phyloP scores from a whole-genome alignment of 1,140 invertebrate genomes.

The Penaeus vannamei region DNA sequence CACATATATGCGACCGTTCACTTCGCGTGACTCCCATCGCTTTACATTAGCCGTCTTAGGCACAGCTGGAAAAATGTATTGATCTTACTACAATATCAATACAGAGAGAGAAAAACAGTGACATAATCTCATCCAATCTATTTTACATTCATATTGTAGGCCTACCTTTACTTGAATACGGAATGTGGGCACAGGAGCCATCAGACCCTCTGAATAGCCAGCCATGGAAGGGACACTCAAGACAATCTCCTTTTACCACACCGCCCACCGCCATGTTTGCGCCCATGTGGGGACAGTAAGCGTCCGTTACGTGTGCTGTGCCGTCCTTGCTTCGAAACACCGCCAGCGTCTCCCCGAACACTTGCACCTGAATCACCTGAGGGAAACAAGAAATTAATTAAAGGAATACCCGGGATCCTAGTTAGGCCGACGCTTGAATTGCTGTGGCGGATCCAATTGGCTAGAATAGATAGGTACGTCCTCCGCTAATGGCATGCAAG shows the following conservation, averaged over 20 bases:
- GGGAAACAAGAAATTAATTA: background rate
- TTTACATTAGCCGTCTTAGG: slow-evolving; percentile 74
- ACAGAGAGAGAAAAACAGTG: background rate
- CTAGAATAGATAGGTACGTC: too few relatives aligned
- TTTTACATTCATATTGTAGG: too few relatives aligned
- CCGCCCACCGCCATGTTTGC: slow-evolving; percentile 88
- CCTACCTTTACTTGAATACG: slow-evolving; percentile 77
- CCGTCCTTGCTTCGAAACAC: slow-evolving; percentile 80
- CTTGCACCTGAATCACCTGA: slow-evolving; percentile 52
- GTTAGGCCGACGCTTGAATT: too few relatives aligned
- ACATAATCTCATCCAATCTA: too few relatives aligned
- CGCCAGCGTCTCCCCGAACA: slow-evolving; percentile 74
- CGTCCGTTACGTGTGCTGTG: slow-evolving; percentile 81
- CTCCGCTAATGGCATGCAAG: too few relatives aligned
- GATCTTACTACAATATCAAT: background rate
- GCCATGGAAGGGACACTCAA: slow-evolving; percentile 91
- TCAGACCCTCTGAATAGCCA: slow-evolving; percentile 84
- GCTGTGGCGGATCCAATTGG: too few relatives aligned
- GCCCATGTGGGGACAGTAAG: slow-evolving; percentile 91
- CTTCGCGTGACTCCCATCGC: slow-evolving; percentile 79
- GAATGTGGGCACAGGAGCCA: slow-evolving; percentile 82
- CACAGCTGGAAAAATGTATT: slow-evolving; percentile 68
- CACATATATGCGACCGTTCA: slow-evolving; percentile 83
- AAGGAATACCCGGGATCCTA: background rate
- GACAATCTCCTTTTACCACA: slow-evolving; percentile 80